phyloP scores from a whole-genome alignment of 2,888 invertebrate species.

The Melipona beecheii region DNA sequence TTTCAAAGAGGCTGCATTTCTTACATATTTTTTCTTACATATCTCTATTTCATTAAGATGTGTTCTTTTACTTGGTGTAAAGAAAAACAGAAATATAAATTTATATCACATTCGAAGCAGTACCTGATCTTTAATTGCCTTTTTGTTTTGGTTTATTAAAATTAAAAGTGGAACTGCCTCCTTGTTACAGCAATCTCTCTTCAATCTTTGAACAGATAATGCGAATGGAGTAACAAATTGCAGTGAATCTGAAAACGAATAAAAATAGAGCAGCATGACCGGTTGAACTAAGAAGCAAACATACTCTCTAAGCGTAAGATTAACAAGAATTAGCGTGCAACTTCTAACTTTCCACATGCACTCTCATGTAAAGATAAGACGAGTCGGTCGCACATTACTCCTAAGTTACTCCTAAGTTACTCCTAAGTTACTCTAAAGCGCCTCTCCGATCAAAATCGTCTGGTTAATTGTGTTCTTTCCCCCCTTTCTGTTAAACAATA shows the following conservation, averaged over 20 bases:
- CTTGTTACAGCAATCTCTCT: no score
- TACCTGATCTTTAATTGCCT: no score
- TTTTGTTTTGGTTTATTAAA: no score
- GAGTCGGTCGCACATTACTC: neutral
- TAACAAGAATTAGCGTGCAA: conserved; percentile 9
- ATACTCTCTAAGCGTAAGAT: conserved; percentile 21
- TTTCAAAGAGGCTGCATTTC: neutral
- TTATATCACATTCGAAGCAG: no score
- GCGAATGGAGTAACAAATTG: neutral
- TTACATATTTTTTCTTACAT: no score
- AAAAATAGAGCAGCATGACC: conserved; percentile 30
- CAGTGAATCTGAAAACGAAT: neutral
- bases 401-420: conserved; percentile 4
- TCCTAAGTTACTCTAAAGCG: conserved; percentile 17
- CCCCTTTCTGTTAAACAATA: neutral
- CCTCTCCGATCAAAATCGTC: neutral
- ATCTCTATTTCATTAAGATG: no score
- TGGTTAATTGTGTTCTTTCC: neutral
- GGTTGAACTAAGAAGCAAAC: conserved; percentile 13
- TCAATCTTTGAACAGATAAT: no score
- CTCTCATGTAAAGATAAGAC: conserved; percentile 1
- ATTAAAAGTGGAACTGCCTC: no score
- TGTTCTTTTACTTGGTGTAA: no score
- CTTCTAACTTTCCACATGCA: neutral
- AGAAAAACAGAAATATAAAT: no score